Evolutionary conservation across 37 sponge, comb jelly and placozoan species (phyloP).

Genomic region (Oscarella lobularis): DNA sequence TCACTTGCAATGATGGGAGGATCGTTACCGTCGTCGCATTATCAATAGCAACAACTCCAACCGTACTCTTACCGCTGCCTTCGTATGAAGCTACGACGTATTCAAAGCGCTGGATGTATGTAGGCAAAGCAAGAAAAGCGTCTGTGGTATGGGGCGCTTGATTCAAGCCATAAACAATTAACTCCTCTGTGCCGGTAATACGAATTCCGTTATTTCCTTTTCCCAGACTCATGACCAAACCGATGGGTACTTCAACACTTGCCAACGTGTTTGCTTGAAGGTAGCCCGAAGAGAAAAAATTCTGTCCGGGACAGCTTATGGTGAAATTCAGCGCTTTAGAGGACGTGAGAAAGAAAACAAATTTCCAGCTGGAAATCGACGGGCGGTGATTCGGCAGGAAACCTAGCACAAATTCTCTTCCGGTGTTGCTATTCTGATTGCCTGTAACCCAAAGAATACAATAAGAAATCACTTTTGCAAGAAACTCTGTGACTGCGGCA

Average conservation of each 20-base stretch:
- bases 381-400: background rate
- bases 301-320: background rate
- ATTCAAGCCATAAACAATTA: slow-evolving; percentile 29
- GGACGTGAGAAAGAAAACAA: background rate
- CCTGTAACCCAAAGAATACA: too few relatives aligned
- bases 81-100: background rate
- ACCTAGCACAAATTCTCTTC: background rate
- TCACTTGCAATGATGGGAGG: background rate
- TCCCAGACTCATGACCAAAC: background rate
- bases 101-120: background rate
- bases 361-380: background rate
- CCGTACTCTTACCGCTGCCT: background rate
- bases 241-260: background rate
- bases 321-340: background rate
- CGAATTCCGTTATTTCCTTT: background rate
- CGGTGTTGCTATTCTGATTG: background rate
- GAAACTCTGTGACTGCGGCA: too few relatives aligned
- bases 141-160: slow-evolving; percentile 21
- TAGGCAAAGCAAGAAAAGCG: slow-evolving; percentile 32
- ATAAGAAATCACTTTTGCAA: too few relatives aligned
- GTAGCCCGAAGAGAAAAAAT: background rate
- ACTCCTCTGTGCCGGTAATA: background rate
- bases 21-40: background rate
- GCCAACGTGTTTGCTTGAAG: background rate
- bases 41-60: background rate